Conservation (phyloP, 2,797 vertebrate species). For the Eospalax fontanierii region DNA sequence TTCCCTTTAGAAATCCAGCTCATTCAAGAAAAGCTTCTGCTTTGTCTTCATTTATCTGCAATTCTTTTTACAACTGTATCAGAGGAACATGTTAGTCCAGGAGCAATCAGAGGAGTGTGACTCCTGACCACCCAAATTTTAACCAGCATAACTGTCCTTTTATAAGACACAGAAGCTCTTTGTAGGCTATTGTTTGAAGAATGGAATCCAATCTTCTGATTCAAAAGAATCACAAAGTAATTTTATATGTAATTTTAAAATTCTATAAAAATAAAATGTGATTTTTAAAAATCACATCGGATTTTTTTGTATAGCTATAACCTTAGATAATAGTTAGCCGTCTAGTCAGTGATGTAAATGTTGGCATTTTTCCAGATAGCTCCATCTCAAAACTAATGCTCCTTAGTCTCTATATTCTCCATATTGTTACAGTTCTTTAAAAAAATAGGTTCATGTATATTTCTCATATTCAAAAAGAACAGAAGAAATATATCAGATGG, state of each 20-base stretch:
- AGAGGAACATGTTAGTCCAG: neutral
- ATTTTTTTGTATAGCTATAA: neutral
- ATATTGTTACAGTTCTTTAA: neutral
- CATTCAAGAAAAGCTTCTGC: neutral
- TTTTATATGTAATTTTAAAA: neutral
- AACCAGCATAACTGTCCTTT: neutral
- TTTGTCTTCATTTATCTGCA: neutral
- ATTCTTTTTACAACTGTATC: neutral
- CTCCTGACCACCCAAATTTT: neutral
- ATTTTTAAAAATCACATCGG: neutral
- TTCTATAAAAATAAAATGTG: neutral
- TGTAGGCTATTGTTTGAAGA: neutral
- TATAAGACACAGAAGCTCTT: neutral
- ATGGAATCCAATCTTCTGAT: neutral
- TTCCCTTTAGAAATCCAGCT: neutral
- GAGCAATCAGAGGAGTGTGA: neutral
- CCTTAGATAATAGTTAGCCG: neutral
- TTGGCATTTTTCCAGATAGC: neutral
- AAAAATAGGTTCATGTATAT: neutral
- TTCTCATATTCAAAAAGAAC: neutral
- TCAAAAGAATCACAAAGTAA: constrained; percentile 7
- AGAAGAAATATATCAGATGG: neutral
- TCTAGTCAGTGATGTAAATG: neutral
- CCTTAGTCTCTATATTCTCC: neutral
- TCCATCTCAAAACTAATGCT: neutral